Evolutionary conservation across 2,888 invertebrate species (phyloP).

Genomic region (Plagodis pulveraria): DNA sequence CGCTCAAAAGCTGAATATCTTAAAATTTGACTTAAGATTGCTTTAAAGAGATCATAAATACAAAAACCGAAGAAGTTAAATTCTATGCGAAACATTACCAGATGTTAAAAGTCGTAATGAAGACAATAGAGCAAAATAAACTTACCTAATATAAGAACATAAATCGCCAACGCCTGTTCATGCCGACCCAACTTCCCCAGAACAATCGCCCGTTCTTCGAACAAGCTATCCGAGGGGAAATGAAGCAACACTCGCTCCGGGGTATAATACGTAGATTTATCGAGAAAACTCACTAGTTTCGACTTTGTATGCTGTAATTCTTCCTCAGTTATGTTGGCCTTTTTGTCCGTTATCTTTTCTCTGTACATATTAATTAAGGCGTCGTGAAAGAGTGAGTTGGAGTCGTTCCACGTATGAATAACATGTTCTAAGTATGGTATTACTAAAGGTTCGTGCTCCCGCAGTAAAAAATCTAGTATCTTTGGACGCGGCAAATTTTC

Average conservation of each 20-base stretch:
- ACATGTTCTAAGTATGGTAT: constrained; percentile 98
- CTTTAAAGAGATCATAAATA: no score
- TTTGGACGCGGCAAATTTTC: constrained; percentile 94
- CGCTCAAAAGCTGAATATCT: no score
- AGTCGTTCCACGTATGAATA: constrained; percentile 95
- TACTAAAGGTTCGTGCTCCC: constrained; percentile 91
- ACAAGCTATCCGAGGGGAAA: constrained; percentile 93
- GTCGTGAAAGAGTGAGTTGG: constrained; percentile 94
- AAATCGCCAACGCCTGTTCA: constrained; percentile 96
- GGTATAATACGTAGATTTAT: constrained; percentile 92
- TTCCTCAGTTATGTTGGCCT: constrained; percentile 63
- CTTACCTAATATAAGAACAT: constrained; percentile 92
- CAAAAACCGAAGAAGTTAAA: no score
- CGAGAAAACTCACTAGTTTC: constrained; percentile 91
- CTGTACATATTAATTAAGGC: constrained; percentile 95
- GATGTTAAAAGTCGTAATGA: no score
- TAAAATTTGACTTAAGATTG: no score
- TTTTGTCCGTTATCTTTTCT: constrained; percentile 86
- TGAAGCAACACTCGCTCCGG: constrained; percentile 94
- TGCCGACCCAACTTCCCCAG: constrained; percentile 95
- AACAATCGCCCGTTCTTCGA: constrained; percentile 97
- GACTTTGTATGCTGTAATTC: constrained; percentile 71
- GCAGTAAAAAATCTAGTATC: constrained; percentile 94
- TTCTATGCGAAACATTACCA: no score
- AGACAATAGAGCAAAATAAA: background rate